Evolutionary conservation across 1,140 invertebrate species (phyloP).

Genomic region (Hormaphis cornu): DNA sequence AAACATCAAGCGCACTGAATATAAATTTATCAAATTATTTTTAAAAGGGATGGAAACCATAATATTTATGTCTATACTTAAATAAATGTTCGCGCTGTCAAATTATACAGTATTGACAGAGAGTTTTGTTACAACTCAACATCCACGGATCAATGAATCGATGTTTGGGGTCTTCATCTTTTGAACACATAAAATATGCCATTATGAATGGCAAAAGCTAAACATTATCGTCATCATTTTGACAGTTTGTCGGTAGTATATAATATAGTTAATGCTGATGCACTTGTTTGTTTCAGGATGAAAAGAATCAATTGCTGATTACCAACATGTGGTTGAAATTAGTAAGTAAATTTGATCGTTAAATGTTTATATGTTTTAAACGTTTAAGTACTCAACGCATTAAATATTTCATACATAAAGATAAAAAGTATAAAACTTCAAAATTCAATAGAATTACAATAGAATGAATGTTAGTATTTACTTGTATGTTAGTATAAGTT

Average conservation of each 20-base stretch:
- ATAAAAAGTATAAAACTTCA: too few relatives aligned
- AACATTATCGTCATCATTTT: not conserved
- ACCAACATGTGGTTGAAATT: conserved; percentile 87
- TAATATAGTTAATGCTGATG: not conserved
- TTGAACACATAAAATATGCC: not conserved
- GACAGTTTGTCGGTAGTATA: not conserved
- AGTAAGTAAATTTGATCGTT: conserved; percentile 48
- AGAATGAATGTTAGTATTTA: too few relatives aligned
- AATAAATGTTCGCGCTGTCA: not conserved
- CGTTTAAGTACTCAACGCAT: not conserved
- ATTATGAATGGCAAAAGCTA: not conserved
- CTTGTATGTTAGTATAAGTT: too few relatives aligned
- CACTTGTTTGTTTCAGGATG: conserved; percentile 53
- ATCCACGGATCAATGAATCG: not conserved
- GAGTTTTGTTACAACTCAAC: not conserved
- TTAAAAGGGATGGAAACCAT: not conserved
- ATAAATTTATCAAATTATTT: conserved; percentile 5
- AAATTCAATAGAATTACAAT: too few relatives aligned
- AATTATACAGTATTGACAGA: not conserved
- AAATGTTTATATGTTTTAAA: not conserved
- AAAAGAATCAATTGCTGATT: conserved; percentile 86
- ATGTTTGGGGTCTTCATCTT: not conserved
- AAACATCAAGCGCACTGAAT: not conserved
- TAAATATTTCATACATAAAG: too few relatives aligned
- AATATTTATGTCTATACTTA: conserved; percentile 9